Evolutionary conservation across 2,888 invertebrate genomes (phyloP), one percentile per base, ranked within the genome.

Genomic region (Watsonalla cultraria): DNA sequence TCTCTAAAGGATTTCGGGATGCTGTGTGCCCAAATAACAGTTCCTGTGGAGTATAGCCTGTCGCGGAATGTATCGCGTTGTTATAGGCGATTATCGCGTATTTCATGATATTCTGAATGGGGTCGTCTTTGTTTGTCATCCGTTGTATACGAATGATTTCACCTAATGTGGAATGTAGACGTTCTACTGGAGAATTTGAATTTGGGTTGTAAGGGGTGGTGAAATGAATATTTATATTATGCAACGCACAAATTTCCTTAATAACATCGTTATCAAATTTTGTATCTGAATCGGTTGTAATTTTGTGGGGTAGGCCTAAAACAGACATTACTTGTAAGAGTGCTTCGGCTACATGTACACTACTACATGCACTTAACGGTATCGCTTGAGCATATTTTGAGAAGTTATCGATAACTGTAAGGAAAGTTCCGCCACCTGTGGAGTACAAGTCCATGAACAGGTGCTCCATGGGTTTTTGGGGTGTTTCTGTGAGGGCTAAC

Each of bases 211-310:
- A 64, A 6, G 58, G 60, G 47, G 61, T 63, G 0, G 61, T 66
- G 13, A 65, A 62, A 6, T 68, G 66, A 51, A 65, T 60, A 6
- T 58, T 9, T 37, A 65, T 64, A 42, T 65, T 51, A 33, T 61
- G 62, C 5, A 59, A 39, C 8, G 59, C 56, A 46, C 63, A 66
- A 15, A 67, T 60, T 53, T 71, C 68, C 4, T 50, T 58, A 5
- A 70, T 64, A 8, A 66, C 56, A 24, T 71, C 66, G 37, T 69
- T 72, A 11, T 70, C 62, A 34, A 72, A 65, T 54, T 72, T 65
- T 5, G 56, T 13, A 11, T 66, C 66, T 0, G 68, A 69, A 11
- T 68, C 67, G 7, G 67, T 68, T 0, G 68, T 70, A 0, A 68
- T 59, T 54, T 63, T 68, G n/a, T 37, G 33, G 0, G 68, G 68